Conservation (phyloP, 2,888 invertebrate genomes). For the Ellobium chinense region DNA sequence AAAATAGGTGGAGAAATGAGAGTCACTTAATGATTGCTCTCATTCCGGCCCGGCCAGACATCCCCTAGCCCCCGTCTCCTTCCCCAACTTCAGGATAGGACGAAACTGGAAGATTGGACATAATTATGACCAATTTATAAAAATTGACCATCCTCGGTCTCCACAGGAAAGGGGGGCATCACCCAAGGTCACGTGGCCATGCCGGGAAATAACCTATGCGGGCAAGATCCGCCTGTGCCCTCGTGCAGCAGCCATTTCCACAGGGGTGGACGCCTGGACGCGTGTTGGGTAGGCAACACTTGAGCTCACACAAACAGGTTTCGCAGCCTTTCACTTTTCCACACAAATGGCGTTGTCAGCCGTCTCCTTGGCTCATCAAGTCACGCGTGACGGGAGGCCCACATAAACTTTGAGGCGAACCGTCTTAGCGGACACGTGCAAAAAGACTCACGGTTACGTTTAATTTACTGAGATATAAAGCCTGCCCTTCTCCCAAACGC, state of each 20-base stretch:
- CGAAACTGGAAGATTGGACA: background rate
- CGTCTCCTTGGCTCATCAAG: background rate
- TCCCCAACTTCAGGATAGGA: background rate
- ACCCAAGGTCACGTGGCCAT: background rate
- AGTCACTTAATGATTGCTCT: too few relatives aligned
- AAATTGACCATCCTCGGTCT: background rate
- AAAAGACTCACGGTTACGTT: background rate
- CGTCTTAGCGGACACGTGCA: background rate
- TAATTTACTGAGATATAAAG: constrained; percentile 16
- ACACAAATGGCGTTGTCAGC: too few relatives aligned
- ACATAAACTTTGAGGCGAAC: background rate
- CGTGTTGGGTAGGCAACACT: too few relatives aligned
- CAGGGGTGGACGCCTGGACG: too few relatives aligned
- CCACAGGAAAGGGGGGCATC: background rate
- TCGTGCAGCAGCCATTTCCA: too few relatives aligned
- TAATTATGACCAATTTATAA: background rate
- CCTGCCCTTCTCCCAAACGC: background rate
- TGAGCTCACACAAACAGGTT: too few relatives aligned
- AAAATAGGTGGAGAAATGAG: too few relatives aligned
- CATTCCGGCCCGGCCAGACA: too few relatives aligned
- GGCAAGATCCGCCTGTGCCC: too few relatives aligned
- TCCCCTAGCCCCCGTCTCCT: too few relatives aligned
- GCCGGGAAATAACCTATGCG: too few relatives aligned
- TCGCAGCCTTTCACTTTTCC: too few relatives aligned
- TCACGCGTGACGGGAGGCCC: background rate